Base-by-base conservation (phyloP, 2,113 vertebrate species). In the Climacteris rufus region DNA sequence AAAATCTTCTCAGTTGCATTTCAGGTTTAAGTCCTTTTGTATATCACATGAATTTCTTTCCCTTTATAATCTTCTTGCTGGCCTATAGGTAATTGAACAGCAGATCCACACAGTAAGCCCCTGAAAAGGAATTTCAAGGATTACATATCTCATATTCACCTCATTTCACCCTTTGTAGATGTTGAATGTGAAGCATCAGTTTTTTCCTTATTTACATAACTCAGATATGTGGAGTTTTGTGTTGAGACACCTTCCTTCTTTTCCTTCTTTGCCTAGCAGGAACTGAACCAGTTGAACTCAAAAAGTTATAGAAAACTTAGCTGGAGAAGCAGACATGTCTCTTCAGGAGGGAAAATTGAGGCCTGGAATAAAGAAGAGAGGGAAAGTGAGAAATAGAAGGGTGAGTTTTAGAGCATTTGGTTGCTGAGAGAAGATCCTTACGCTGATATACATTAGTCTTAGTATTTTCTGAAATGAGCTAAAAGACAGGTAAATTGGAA, bases 111-210 rank as follows among this genome's bases (percentile, higher is more conserved):
- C 71, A 91, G 56, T 92, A 96, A 97, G 84, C 66, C 78, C 79
- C 92, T 96, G 87, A 95, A 93, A 97, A 93, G 74, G 92, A 97
- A 96, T 97, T 96, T 96, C 66, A 92, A 82, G 90, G 82, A 94
- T 97, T 97, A 96, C 23, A 89, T 78, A 90, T 90, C 71, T 97
- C 87, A 83, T 88, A 75, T 90, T 97, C 82, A 96, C 87, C 95
- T 93, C 27, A 3, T 85, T 93, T 96, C 72, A 82, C 78, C 86
- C 92, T 91, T 96, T 95, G 79, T 52, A 94, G 74, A 88, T 78
- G 84, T 87, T 35, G 63, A 87, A 92, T 65, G 35, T 6, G 8
- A 54, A 31, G 27, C 71, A 74, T 78, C 87, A 45, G 20, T 81
- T 90, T 93, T 79, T 79, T 42, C 35, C 15, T 74, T 86, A 91